Evolutionary conservation across 2,113 vertebrate genomes (phyloP), one percentile per base, ranked within the genome.

Genomic region (Phoxinus phoxinus): DNA sequence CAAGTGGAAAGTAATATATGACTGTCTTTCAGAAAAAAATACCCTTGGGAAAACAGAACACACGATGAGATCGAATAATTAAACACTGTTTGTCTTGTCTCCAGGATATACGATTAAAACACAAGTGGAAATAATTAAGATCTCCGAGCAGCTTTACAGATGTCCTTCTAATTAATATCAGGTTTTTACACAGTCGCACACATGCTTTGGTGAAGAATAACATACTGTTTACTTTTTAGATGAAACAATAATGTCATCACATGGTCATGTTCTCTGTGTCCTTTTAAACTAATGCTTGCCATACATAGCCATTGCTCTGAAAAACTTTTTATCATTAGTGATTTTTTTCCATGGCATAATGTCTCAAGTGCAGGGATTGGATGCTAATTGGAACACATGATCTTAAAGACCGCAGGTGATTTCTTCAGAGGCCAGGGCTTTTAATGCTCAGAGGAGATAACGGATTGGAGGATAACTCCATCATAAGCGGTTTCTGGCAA

Each of bases 41-140:
- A 53, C 46, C 56, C 48, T 51, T 58, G 3, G 10, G 58, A 63
- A 80, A 69, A 58, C 75, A 77, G 75, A 30, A 53, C 37, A 27
- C 12, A 30, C 23, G 41, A 83, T 56, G 71, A 84, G 30, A 37
- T 44, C 8, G 1, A 51, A 58, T 67, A 79, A 84, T 81, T 86
- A 76, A 75, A 83, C 76, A 41, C 67, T 51, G 13, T 67, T 81
- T 79, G 65, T 53, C 63, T 83, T 78, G 23, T 73, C 58, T 84
- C 76, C 75, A 84, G 65, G 27, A 67, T 35, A 58, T 84, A 53
- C 35, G 56, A 41, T 53, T 61, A 19, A 71, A 80, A 80, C 56
- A 44, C 82, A 83, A 75, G 69, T 77, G 67, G 67, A 88, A 81
- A 81, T 59, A 78, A 35, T 85, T 82, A 44, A 73, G 83, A 83